Conservation (phyloP, 2,797 vertebrate species). For the Sarcoramphus papa region DNA sequence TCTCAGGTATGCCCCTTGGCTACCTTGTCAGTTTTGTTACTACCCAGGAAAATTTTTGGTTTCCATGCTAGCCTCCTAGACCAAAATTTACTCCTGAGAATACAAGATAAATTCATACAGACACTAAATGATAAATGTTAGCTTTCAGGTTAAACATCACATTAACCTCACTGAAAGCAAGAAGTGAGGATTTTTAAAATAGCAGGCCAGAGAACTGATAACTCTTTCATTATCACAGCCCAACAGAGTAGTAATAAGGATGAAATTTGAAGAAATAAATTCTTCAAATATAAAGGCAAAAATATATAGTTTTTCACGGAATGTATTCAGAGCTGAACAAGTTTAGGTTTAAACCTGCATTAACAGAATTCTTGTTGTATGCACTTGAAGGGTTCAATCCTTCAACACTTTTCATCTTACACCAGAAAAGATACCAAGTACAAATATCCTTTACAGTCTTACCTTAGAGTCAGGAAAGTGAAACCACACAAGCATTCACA, state of each 20-base stretch:
- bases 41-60: not conserved
- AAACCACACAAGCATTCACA: not conserved
- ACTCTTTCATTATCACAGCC: not conserved
- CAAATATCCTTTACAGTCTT: not conserved
- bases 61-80: not conserved
- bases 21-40: not conserved
- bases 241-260: not conserved
- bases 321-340: not conserved
- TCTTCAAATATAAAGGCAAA: not conserved
- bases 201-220: not conserved
- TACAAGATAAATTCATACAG: not conserved
- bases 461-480: not conserved
- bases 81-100: not conserved
- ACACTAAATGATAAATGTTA: not conserved
- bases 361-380: not conserved
- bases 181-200: not conserved
- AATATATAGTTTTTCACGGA: not conserved
- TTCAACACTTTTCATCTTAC: not conserved
- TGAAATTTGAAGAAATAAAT: not conserved
- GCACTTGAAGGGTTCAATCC: not conserved
- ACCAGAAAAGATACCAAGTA: not conserved
- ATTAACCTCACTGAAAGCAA: not conserved
- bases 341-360: not conserved
- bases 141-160: not conserved
- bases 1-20: not conserved